These are phyloP conservation scores for Phylloscopus trochiloides DNA, from an alignment of 2,113 vertebrate species.

Conservation along the genomic window DNA sequence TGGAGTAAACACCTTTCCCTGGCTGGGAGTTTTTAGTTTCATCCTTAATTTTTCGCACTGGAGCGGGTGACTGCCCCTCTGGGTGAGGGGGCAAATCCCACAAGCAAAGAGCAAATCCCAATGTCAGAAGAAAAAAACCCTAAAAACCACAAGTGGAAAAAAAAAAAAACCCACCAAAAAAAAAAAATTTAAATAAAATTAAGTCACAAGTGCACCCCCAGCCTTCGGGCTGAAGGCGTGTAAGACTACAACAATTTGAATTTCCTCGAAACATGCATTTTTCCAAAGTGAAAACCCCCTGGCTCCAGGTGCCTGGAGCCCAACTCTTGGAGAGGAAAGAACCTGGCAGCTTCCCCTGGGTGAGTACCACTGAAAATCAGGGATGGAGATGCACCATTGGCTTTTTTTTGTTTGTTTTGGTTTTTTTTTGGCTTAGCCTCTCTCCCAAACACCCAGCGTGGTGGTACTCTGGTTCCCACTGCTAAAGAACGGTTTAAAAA, in stretches of 20 bases:
- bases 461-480: slow-evolving; percentile 51
- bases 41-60: neutral
- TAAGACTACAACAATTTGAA: slow-evolving; percentile 41
- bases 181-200: neutral
- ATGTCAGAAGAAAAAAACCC: neutral
- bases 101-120: slow-evolving; percentile 41
- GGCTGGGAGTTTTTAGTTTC: neutral
- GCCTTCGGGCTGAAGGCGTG: neutral
- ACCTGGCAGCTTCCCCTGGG: slow-evolving; percentile 42
- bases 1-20: slow-evolving; percentile 25
- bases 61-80: neutral
- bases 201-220: slow-evolving; percentile 20
- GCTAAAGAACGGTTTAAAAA: neutral
- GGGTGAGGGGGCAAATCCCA: neutral
- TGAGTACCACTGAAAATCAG: slow-evolving; percentile 18
- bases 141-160: neutral
- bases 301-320: neutral
- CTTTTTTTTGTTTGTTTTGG: too few relatives aligned
- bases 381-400: slow-evolving; percentile 19
- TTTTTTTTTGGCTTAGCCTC: neutral
- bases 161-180: neutral
- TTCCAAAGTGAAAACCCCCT: neutral
- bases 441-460: neutral
- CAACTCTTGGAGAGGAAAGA: slow-evolving; percentile 17
- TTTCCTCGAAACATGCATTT: slow-evolving; percentile 42